Conservation (phyloP, 2,113 vertebrate species). For the Salvelinus namaycush region DNA sequence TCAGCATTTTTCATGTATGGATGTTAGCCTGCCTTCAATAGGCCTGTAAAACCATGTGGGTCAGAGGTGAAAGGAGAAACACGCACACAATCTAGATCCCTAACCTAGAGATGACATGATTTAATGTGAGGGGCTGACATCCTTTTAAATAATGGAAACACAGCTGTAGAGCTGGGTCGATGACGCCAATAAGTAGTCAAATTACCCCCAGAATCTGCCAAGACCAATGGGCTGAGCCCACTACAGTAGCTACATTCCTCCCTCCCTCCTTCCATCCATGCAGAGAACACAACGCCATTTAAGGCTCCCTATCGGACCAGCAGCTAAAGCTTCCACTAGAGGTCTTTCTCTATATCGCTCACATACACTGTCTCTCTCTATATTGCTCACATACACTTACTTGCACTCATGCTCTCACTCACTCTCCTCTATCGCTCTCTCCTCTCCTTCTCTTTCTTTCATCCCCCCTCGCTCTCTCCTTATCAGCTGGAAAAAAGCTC, state of each 20-base stretch:
- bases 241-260: constrained; percentile 60
- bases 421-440: background rate
- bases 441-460: background rate
- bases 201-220: constrained; percentile 60
- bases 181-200: constrained; percentile 70
- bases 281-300: constrained; percentile 64
- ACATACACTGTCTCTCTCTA: background rate
- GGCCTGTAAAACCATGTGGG: background rate
- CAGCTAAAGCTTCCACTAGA: background rate
- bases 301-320: constrained; percentile 60
- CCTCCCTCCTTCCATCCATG: constrained; percentile 31
- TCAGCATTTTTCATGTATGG: background rate
- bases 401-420: background rate
- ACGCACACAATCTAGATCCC: background rate
- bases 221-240: constrained; percentile 57
- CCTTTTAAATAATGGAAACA: constrained; percentile 66
- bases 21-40: background rate
- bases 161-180: constrained; percentile 35
- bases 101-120: constrained; percentile 41
- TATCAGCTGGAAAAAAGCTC: background rate
- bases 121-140: constrained; percentile 26
- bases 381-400: background rate
- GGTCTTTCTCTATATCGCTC: background rate
- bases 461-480: background rate
- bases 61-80: background rate